Evolutionary conservation across 2,113 vertebrate genomes (phyloP), one percentile per base, ranked within the genome.

Genomic region (Grus americana): DNA sequence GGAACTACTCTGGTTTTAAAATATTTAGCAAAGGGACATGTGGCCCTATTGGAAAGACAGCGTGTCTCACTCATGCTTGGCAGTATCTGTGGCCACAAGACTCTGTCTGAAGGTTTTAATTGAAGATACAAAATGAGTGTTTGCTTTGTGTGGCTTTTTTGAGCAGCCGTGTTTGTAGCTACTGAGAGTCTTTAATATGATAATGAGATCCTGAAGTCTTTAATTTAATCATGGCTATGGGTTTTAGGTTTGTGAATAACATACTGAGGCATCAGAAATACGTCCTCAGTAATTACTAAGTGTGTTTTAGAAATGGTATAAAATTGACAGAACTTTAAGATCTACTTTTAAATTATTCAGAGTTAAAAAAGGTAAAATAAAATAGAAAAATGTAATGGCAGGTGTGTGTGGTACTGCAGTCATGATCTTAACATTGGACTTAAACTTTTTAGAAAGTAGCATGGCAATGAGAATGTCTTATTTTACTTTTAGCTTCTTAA

Each of bases 171-270:
- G 13, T 89, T 89, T 46, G 44, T 67, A 79, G 58, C 86, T 94
- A 76, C 73, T 90, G 62, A 86, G 78, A 76, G 63, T 83, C 80
- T 96, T 95, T 50, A 49, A 67, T 89, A 75, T 83, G 65, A 57
- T 97, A 92, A 97, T 93, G 89, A 96, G 80, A 84, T 94, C 61
- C 68, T 82, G 40, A 88, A 92, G 58, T 88, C n/a, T 70, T 88
- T 82, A 68, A 66, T 92, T 66, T 86, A 71, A 72, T 68, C 20
- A 3, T 32, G 44, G n/a, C 65, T 70, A 0, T 52, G 65, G 44
- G 34, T 18, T 82, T 95, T 88, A 86, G 18, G 24, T 88, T 92
- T 82, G 47, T 86, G 88, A 90, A 47, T 72, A 95, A 46, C 54
- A 38, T 79, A 54, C 54, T 52, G 62, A 79, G 32, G 30, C 58